Base-by-base conservation (phyloP, 2,797 vertebrate genomes). In the Pangasius mekongensis region DNA sequence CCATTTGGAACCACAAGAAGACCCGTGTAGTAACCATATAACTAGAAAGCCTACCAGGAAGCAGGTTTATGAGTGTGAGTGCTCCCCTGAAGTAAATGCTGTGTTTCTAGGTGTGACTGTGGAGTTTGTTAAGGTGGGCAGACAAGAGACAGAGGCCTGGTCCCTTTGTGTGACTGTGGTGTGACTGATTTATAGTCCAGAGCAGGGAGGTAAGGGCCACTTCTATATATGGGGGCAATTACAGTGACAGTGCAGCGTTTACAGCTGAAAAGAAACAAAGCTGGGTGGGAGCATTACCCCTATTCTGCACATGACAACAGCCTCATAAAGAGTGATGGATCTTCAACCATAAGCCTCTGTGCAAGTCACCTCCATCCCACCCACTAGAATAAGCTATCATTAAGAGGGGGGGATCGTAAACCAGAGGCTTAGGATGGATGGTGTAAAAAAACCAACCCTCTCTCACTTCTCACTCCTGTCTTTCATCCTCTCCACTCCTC, bases 311-410 rank as follows among this genome's bases (percentile, higher is more conserved):
- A 67, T 89, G 88, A 91, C 89, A 92, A 80, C 77, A 60, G 82
- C 73, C 89, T 82, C 86, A 88, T 92, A 88, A 91, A 93, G 67
- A 69, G 80, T 92, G 89, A 93, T 93, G 90, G 83, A 91, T 90
- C 76, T 49, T 89, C 87, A 71, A 71, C 89, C 77, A 87, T 71
- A 76, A 89, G 87, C 87, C 87, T 47, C 84, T 49, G 27, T 56
- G 7, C 83, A 33, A 87, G 86, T 86, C 60, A 85, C 81, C 86
- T 73, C 89, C 54, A 74, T 77, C 89, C 85, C 86, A 84, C 87
- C 84, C 84, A 87, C 62, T 89, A 36, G 66, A 89, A 90, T 77
- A 78, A 88, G 90, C 89, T 89, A 87, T 91, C 69, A 76, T 88
- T 91, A 81, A 89, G 43, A 30, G 18, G 76, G n/a, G n/a, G 66